Base-by-base conservation (phyloP, 1,140 invertebrate species). In the Venustaconcha ellipsiformis region DNA sequence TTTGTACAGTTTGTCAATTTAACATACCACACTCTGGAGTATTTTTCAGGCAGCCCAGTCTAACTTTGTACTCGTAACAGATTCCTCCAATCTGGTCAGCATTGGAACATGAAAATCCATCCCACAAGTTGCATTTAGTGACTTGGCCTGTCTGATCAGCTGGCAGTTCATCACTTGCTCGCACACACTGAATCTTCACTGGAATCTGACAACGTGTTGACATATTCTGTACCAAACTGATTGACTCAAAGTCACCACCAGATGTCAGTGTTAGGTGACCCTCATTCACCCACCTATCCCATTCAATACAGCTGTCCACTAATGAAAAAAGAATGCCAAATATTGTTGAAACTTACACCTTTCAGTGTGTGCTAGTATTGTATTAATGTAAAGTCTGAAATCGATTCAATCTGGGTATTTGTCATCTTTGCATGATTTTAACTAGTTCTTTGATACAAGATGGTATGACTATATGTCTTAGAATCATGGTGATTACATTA, bases 51-150 rank as follows among this genome's bases (percentile, higher is more conserved):
- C 87, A 88, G 20, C 83, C 84, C 30, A 88, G 80, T 62, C 87
- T 72, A 20, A 80, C 84, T 80, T 88, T 87, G 70, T 88, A 88
- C 70, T 88, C 83, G 67, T 79, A 85, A 64, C 87, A 88, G 11
- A 71, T 17, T 23, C 79, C 73, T 5, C 66, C 78, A 6, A 48
- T 48, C 0, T 80, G 69, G 37, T 83, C 63, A n/a, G 57, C 67
- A 56, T 87, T 84, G 20, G 90, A 84, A 83, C 95, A 96, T 11
- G 92, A 84, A 0, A 96, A 89, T 1, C 95, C 95, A 58, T 91
- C 90, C 83, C 94, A 92, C 55, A 95, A 83, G 81, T 92, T 94
- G 83, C 95, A 96, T 67, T 93, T 92, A 0, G 94, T 94, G 82
- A 94, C 92, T 63, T 95, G 90, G 23, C 72, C 76, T 23, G 79